These are phyloP conservation scores for Phaenicophaeus curvirostris DNA, from an alignment of 2,797 vertebrate species.

Conservation along the genomic window DNA sequence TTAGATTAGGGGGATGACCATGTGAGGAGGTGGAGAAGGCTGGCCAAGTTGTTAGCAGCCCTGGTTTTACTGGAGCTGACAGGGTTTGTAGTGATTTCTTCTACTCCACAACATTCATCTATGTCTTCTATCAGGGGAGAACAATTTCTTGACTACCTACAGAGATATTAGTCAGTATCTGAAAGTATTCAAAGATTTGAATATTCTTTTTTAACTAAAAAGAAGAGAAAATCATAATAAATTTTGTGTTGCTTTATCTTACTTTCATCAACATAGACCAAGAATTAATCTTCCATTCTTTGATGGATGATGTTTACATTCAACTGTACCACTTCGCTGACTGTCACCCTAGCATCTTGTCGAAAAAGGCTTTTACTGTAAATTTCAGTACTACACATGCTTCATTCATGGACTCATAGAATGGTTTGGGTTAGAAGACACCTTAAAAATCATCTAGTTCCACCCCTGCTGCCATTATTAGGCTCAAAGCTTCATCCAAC, in stretches of 20 bases:
- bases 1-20: not conserved
- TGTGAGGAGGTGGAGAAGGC: not conserved
- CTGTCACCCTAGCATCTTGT: not conserved
- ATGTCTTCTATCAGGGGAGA: not conserved
- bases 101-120: not conserved
- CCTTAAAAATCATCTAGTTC: too few species aligned
- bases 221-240: not conserved
- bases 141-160: rapidly evolving
- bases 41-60: not conserved
- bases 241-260: not conserved
- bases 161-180: not conserved
- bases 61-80: not conserved
- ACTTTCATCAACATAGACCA: not conserved
- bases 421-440: too few species aligned
- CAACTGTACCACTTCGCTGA: not conserved
- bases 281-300: not conserved
- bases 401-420: too few species aligned
- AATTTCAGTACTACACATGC: not conserved
- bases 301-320: not conserved
- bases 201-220: not conserved
- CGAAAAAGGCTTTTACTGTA: not conserved
- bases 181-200: not conserved
- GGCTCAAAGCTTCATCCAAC: too few species aligned
- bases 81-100: not conserved
- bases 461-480: too few species aligned